These are phyloP conservation scores for Labeo rohita DNA, from an alignment of 2,113 vertebrate genomes.

Conservation along the genomic window DNA sequence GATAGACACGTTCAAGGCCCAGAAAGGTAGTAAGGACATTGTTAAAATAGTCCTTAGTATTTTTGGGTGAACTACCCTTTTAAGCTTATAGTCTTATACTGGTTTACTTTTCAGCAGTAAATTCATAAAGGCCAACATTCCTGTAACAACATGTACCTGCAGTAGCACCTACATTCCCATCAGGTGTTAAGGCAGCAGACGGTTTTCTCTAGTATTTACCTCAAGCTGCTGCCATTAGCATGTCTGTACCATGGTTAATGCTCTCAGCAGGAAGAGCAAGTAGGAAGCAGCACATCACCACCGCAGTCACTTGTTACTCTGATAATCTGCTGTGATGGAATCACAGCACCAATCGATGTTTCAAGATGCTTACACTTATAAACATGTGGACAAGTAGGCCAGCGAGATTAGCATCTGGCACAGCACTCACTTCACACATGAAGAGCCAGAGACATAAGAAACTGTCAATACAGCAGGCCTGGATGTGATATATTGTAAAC, in stretches of 20 bases:
- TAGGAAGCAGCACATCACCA: constrained; percentile 13
- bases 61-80: too few species aligned
- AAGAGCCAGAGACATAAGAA: background rate
- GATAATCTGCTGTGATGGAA: constrained; percentile 38
- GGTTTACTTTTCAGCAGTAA: background rate
- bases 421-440: constrained; percentile 4
- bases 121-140: background rate
- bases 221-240: constrained; percentile 25
- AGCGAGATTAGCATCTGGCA: background rate
- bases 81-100: too few species aligned
- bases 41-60: too few species aligned
- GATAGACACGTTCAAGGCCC: too few species aligned
- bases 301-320: constrained; percentile 13
- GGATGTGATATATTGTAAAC: background rate
- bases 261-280: background rate
- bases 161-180: background rate
- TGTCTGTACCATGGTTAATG: constrained; percentile 21
- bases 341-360: constrained; percentile 10
- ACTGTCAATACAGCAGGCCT: background rate
- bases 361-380: constrained; percentile 22
- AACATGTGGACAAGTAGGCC: constrained; percentile 8
- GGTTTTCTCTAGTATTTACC: constrained; percentile 2
- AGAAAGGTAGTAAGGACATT: too few species aligned
- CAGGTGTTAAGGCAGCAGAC: background rate
- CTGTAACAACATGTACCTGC: background rate